Percentiles rank a stretch among this genome's conserved stretches.
These are phyloP conservation scores for Adineta ricciae DNA, from an alignment of 2,888 invertebrate genomes.

Conservation along the genomic window DNA sequence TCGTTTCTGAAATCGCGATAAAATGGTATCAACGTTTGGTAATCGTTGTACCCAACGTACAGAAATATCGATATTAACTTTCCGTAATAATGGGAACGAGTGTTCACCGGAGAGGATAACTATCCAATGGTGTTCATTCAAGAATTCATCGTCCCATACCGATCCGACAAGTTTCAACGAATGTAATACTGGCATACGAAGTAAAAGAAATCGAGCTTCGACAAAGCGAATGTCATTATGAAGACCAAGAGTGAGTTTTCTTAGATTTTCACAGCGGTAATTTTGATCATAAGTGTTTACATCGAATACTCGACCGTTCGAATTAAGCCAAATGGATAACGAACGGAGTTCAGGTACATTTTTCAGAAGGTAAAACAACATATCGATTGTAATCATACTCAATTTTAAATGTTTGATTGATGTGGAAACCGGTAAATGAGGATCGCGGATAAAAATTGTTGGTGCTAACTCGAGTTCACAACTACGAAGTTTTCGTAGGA, in stretches of 20 bases:
- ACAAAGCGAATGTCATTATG: not conserved
- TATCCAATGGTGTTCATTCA: not conserved
- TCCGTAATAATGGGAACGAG: not conserved
- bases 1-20: not conserved
- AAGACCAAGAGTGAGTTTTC: not conserved
- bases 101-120: not conserved
- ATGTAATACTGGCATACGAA: not conserved
- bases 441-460: not conserved
- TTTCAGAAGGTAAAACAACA: not conserved
- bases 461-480: not conserved
- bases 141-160: not conserved
- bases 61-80: not conserved
- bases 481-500: not conserved
- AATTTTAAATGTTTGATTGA: not conserved
- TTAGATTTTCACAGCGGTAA: not conserved
- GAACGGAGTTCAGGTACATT: not conserved
- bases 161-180: not conserved
- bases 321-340: not conserved
- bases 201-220: not conserved
- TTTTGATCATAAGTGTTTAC: not conserved
- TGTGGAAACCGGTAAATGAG: not conserved
- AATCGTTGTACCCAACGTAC: not conserved
- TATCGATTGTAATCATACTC: not conserved
- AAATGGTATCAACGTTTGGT: not conserved
- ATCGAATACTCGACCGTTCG: not conserved